Conservation (phyloP, 2,113 vertebrate species). For the Mandrillus leucophaeus region DNA sequence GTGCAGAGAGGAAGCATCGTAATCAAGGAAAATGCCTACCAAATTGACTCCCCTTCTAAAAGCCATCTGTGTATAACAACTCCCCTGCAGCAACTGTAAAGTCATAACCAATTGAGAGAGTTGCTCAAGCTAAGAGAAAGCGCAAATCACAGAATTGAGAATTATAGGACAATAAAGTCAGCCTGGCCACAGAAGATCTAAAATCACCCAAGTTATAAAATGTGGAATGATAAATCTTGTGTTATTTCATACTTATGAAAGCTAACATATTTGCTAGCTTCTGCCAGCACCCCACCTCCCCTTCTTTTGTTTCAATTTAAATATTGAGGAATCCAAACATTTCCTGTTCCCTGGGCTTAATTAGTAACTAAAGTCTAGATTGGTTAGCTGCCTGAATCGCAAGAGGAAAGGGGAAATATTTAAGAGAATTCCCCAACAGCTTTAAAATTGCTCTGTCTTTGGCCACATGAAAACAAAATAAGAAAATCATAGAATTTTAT, state of each 20-base stretch:
- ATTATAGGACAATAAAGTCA: slow-evolving; percentile 67
- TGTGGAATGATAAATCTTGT: slow-evolving; percentile 28
- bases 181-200: slow-evolving; percentile 47
- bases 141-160: slow-evolving; percentile 56
- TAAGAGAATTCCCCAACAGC: background rate
- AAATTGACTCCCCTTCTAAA: slow-evolving; percentile 51
- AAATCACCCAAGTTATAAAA: slow-evolving; percentile 52
- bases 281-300: background rate
- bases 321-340: background rate
- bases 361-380: slow-evolving; percentile 38
- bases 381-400: background rate
- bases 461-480: background rate
- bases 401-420: background rate
- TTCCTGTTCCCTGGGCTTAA: slow-evolving; percentile 6
- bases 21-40: slow-evolving; percentile 70
- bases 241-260: slow-evolving; percentile 49
- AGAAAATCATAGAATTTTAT: background rate
- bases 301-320: slow-evolving; percentile 28
- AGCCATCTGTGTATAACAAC: slow-evolving; percentile 43
- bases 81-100: slow-evolving; percentile 57
- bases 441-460: background rate
- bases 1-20: background rate
- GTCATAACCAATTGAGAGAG: slow-evolving; percentile 44
- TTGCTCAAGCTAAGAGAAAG: slow-evolving; percentile 73
- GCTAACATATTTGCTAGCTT: slow-evolving; percentile 25